Evolutionary conservation across 2,113 vertebrate genomes (phyloP), one percentile per base, ranked within the genome.

Genomic region (Vulpes ferrilata): DNA sequence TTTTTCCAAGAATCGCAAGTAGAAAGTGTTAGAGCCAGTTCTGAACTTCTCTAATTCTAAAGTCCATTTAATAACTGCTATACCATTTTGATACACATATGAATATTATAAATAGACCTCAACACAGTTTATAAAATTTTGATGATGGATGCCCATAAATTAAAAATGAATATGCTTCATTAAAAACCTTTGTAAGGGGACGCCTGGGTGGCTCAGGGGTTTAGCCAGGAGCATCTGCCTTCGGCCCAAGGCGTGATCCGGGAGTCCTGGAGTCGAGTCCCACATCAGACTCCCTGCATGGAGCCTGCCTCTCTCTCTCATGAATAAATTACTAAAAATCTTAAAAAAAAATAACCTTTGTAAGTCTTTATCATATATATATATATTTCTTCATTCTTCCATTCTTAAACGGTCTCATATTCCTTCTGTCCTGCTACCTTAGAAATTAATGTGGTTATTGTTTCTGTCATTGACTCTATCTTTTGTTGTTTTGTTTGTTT

Each of bases 71-170:
- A 81, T 85, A 93, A 35, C 27, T 23, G 48, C 22, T 48, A 2
- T 35, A 35, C 12, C 19, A 84, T 35, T 51, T 30, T 64, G 32
- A 59, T 35, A 93, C 53, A 83, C 30, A 38, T 32, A 71, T 57
- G 23, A 38, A 86, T 62, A 82, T 76, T 90, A 78, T 88, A 71
- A 64, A 88, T 8, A 48, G 53, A 90, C 23, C 16, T 23, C 76
- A 86, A 93, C 15, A 55, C 23, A 85, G 32, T 69, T 91, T 82
- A 57, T 69, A 82, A 94, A 93, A 78, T 79, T 79, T 32, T 79
- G 59, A 84, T 69, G 69, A 51, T 83, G 22, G 27, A 64, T 88
- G 3, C 35, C 64, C 32, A 64, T 92, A 78, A 35, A 65, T 79
- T 57, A 71, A 43, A 86, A 67, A 73, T 60, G 8, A 22, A 80